Conservation (phyloP, 2,113 vertebrate genomes). For the Clinocottus analis region DNA sequence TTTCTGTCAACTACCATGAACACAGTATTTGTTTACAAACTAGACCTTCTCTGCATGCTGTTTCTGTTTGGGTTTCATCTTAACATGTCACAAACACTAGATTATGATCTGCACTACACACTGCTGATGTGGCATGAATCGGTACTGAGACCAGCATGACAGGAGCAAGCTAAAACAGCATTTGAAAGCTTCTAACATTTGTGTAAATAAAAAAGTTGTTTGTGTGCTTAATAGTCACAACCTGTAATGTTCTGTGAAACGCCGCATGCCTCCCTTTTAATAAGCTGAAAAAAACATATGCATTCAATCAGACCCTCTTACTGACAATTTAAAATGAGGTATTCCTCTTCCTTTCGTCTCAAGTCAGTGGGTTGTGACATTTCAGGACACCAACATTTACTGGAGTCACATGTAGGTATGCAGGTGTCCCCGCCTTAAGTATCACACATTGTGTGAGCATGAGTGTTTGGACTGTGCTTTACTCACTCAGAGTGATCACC, state of each 20-base stretch:
- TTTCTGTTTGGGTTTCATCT: slow-evolving; percentile 40
- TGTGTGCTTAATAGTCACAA: background rate
- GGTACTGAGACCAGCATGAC: background rate
- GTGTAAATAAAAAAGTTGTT: background rate
- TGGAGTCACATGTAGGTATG: background rate
- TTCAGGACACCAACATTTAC: background rate
- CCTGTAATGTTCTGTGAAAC: background rate
- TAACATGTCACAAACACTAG: background rate
- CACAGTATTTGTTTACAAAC: background rate
- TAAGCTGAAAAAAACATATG: background rate
- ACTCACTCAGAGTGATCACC: background rate
- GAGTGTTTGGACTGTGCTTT: background rate
- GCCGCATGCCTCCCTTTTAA: background rate
- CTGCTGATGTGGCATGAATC: background rate
- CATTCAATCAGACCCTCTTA: background rate
- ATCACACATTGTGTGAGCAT: background rate
- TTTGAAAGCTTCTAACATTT: no score
- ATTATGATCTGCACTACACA: background rate
- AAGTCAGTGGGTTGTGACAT: background rate
- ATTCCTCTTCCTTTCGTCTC: no score
- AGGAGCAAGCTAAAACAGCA: no score
- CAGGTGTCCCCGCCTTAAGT: slow-evolving; percentile 11
- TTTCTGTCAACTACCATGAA: background rate
- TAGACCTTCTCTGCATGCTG: background rate
- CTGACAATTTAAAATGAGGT: background rate